Conservation (phyloP, 2,797 vertebrate genomes). For the Rachycentron canadum region DNA sequence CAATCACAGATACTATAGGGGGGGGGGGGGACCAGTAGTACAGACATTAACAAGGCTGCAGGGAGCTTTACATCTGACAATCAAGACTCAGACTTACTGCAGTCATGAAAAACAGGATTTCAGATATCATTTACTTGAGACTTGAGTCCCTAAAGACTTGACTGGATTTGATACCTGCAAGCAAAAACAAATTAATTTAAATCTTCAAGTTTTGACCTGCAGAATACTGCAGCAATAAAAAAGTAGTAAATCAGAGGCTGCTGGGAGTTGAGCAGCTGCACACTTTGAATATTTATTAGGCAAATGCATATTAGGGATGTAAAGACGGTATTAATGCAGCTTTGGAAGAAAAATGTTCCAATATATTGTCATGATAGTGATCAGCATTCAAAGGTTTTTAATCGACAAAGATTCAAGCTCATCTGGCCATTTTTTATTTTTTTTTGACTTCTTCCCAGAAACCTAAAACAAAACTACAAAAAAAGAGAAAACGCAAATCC, state of each 20-base stretch:
- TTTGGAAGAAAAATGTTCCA: not conserved
- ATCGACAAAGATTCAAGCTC: no score
- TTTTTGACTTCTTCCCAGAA: constrained; percentile 22
- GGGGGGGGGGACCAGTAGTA: no score
- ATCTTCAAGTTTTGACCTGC: not conserved
- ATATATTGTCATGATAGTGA: not conserved
- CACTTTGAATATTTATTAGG: not conserved
- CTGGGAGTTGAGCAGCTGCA: not conserved
- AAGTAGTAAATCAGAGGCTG: not conserved
- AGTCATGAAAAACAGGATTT: no score
- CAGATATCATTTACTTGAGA: no score
- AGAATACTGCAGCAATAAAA: not conserved
- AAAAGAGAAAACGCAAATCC: not conserved
- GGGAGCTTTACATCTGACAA: not conserved
- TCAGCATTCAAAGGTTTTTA: not conserved
- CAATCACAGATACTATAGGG: no score
- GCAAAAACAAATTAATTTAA: no score
- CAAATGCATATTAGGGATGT: not conserved
- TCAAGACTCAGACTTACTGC: no score
- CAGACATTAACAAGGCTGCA: no score
- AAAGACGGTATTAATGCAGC: not conserved
- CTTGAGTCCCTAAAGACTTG: no score
- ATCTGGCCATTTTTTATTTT: not conserved
- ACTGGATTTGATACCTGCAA: no score
- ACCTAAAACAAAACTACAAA: not conserved